Evolutionary conservation across 35 echinoderm and acorn worm species (phyloP), one percentile per base, ranked within the genome.

Genomic region (Holothuria glaberrima): DNA sequence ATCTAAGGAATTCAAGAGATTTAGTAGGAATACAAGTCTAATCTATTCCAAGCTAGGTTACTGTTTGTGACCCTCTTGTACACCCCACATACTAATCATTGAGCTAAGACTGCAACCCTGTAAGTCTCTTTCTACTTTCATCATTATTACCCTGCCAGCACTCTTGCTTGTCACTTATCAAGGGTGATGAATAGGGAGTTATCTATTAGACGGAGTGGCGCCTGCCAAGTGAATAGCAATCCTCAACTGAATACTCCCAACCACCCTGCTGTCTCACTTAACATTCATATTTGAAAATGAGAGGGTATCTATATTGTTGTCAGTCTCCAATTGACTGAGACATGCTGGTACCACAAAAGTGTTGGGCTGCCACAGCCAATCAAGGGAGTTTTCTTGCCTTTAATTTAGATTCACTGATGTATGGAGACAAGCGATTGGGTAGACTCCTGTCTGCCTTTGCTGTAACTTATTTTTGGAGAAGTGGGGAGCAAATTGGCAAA

Each of bases 241-340:
- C 27, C 74, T 78, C 74, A 48, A 48, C 44, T 78, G 74, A 78
- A 78, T 78, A 78, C 74, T 78, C 7, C 44, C 74, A 78, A 78
- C 74, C 74, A 78, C 74, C 74, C 74, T 28, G 74, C 74, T 78
- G 74, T 78, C 74, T 78, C 74, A 78, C 74, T 78, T 78, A 78
- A 78, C 74, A 78, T 78, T 78, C 74, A 78, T 78, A 78, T 78
- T 78, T 78, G 74, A 78, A 78, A 78, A 78, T 78, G 74, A 78
- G 74, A 78, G 74, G 35, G 36, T 48, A 78, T 45, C 36, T 78
- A 48, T 45, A 78, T 48, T 78, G 74, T 78, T 78, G 74, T 48
- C 74, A 78, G 74, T 78, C 74, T 78, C 74, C 74, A 78, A 78
- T 78, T 78, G 74, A 78, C 74, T 78, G 74, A 78, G 74, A 78